These are phyloP conservation scores for Sebastiscus tertius DNA, from an alignment of 2,797 vertebrate species.

Conservation along the genomic window DNA sequence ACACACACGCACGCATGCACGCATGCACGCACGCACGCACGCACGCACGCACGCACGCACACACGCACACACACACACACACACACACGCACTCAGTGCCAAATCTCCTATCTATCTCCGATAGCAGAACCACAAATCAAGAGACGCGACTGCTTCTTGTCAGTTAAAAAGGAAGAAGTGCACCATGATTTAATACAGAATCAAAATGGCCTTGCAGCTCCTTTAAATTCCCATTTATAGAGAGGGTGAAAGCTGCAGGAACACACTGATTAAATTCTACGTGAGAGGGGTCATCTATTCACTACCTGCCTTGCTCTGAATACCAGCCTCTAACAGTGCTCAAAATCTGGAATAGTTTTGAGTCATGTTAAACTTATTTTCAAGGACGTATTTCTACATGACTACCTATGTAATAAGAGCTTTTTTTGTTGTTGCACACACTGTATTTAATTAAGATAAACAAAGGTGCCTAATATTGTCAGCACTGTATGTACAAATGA, in stretches of 20 bases:
- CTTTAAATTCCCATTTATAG: slow-evolving; percentile 5
- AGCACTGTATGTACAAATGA: not conserved
- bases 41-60: too few relatives aligned
- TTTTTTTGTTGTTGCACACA: not conserved
- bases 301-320: not conserved
- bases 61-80: not conserved
- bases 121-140: slow-evolving; percentile 14
- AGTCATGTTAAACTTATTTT: not conserved
- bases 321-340: not conserved
- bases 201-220: not conserved
- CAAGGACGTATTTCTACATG: not conserved
- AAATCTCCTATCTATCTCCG: not conserved
- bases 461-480: not conserved
- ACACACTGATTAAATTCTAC: not conserved
- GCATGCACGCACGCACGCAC: not conserved
- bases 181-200: not conserved
- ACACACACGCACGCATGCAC: not conserved
- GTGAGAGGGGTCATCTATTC: slow-evolving; percentile 8
- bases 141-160: not conserved
- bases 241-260: not conserved
- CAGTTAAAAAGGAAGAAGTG: not conserved
- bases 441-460: not conserved
- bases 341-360: not conserved
- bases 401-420: not conserved
- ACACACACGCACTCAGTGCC: not conserved